A percentile compares a stretch with the other conserved stretches of the same genome.
These are phyloP conservation scores for Samia ricini DNA, from an alignment of 1,140 invertebrate species.

Conservation along the genomic window DNA sequence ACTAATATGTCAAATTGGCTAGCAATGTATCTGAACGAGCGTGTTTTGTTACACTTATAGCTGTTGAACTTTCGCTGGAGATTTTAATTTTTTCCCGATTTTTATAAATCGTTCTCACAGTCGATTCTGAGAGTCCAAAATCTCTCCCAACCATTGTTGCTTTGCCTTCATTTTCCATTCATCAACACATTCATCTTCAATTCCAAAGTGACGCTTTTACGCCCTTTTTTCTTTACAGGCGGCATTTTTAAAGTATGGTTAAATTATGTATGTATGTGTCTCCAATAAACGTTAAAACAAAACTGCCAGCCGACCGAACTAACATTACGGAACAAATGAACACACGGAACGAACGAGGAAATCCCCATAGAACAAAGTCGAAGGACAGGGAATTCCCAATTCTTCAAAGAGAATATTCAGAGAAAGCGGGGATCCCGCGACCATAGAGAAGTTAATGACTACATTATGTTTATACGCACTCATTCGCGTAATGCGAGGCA, in stretches of 20 bases:
- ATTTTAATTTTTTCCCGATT: slow-evolving; percentile 25
- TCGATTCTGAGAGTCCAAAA: slow-evolving; percentile 31
- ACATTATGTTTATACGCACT: slow-evolving; percentile 21
- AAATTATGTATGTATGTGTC: slow-evolving; percentile 30
- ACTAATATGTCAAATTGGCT: no score
- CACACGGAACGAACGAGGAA: slow-evolving; percentile 26
- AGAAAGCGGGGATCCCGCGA: slow-evolving; percentile 17
- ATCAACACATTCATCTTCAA: slow-evolving; percentile 24
- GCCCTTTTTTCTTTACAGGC: slow-evolving; percentile 30
- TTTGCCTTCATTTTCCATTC: slow-evolving; percentile 32
- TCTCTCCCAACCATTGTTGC: slow-evolving; percentile 24
- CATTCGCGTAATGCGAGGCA: slow-evolving; percentile 24
- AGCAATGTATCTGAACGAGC: no score
- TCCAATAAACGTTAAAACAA: slow-evolving; percentile 30
- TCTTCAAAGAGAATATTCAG: slow-evolving; percentile 20
- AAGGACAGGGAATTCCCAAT: slow-evolving; percentile 19
- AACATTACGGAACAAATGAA: slow-evolving; percentile 16
- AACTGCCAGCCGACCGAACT: slow-evolving; percentile 16
- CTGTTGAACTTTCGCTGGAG: slow-evolving; percentile 21
- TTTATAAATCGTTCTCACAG: slow-evolving; percentile 23
- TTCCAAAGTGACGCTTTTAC: slow-evolving; percentile 25
- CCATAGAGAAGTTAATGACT: slow-evolving; percentile 16
- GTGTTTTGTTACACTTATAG: slow-evolving; percentile 23
- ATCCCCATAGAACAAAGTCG: slow-evolving; percentile 29
- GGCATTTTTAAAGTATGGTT: slow-evolving; percentile 27